phyloP scores from a whole-genome alignment of 2,113 vertebrate species.

The Gila orcuttii region DNA sequence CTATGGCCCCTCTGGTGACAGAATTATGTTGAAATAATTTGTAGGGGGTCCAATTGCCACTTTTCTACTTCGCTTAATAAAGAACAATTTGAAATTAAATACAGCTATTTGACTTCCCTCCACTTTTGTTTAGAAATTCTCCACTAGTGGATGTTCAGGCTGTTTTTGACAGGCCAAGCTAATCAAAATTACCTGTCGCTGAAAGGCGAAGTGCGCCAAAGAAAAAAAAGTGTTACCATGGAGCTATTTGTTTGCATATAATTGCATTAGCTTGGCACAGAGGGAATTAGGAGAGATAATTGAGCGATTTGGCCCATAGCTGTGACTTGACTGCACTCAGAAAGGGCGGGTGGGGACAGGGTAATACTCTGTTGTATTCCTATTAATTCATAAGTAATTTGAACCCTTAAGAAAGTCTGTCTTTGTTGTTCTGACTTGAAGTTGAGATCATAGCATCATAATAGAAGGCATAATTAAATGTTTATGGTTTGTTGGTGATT shows the following conservation, averaged over 20 bases:
- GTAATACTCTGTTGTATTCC: slow-evolving; percentile 62
- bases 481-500: background rate
- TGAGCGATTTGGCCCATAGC: slow-evolving; percentile 74
- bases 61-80: slow-evolving; percentile 13
- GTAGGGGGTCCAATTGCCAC: slow-evolving; percentile 31
- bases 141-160: slow-evolving; percentile 19
- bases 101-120: background rate
- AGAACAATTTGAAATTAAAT: slow-evolving; percentile 3
- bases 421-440: slow-evolving; percentile 25
- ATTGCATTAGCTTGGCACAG: slow-evolving; percentile 71
- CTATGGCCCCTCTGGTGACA: slow-evolving; percentile 31
- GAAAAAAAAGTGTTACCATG: slow-evolving; percentile 61
- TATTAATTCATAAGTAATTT: slow-evolving; percentile 62
- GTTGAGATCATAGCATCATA: background rate
- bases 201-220: slow-evolving; percentile 39
- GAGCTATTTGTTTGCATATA: slow-evolving; percentile 70
- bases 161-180: slow-evolving; percentile 50
- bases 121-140: slow-evolving; percentile 8
- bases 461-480: slow-evolving; percentile 31
- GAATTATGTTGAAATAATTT: slow-evolving; percentile 34
- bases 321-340: slow-evolving; percentile 66
- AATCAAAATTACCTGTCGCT: slow-evolving; percentile 59
- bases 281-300: slow-evolving; percentile 73
- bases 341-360: slow-evolving; percentile 33
- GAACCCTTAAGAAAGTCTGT: slow-evolving; percentile 47